Base-by-base conservation (phyloP, 2,888 invertebrate species). In the Endomychus coccineus region DNA sequence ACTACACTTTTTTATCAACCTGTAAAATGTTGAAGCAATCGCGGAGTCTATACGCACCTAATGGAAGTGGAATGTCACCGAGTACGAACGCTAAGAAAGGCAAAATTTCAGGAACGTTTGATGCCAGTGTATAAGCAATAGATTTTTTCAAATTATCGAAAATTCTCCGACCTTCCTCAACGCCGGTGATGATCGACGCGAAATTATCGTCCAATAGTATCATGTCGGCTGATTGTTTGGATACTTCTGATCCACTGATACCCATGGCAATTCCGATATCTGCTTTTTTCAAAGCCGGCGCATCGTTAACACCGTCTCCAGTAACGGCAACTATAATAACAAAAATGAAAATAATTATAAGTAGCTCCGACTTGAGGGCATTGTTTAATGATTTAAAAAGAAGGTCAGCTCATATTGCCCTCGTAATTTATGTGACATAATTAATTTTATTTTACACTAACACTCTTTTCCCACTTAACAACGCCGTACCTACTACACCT, bases 191-290 rank as follows among this genome's bases (percentile, higher is more conserved):
- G 41, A 89, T 88, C 0, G 87, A 86, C 0, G 87, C 84, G 56
- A 90, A 90, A 64, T 89, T 89, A 56, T 89, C 89, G 52, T 89
- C 89, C 65, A 89, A 71, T 40, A 89, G 67, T 56, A 90, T 86
- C 74, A 90, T 88, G 58, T 90, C 90, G 4, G 90, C 90, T 0
- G 89, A 87, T 62, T 89, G 86, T 66, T 89, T 88, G 4, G 82
- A 82, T 6, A 79, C 83, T 58, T 84, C 83, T 5, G 82, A 80
- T 5, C 83, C 83, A 33, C 79, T 73, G 38, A 84, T 83, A 10
- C 84, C 84, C 83, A 84, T 84, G 1, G 83, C 82, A 16, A 84
- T 75, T 24, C 84, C 85, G 32, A 84, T 83, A 46, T 89, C 86
- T 2, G 88, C 88, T 58, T 82, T 80, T 49, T 85, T 81, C 29